Evolutionary conservation across 2,797 vertebrate genomes (phyloP).

Genomic region (Xiphorhynchus erythropygius): DNA sequence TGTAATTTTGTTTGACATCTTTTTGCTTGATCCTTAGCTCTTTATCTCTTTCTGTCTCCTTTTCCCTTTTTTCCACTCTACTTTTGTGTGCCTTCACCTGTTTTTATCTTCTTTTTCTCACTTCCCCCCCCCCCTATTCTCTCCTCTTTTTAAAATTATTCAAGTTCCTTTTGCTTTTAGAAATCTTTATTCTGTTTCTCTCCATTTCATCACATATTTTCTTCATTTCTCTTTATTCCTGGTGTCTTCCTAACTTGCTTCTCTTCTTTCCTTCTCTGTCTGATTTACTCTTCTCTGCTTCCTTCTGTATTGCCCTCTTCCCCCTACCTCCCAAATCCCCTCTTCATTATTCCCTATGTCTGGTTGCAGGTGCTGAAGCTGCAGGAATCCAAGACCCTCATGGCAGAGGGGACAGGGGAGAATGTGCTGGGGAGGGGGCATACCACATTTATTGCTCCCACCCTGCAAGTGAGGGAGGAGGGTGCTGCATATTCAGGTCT

Average conservation of each 20-base stretch:
- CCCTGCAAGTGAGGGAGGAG: neutral
- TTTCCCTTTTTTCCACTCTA: neutral
- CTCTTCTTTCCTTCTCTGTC: neutral
- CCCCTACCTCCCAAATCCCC: neutral
- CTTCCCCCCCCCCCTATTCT: neutral
- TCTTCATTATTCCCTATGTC: neutral
- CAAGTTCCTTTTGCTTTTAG: neutral
- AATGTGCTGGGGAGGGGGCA: neutral
- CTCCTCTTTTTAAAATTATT: neutral
- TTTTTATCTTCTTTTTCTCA: neutral
- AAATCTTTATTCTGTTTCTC: neutral
- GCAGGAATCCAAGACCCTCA: neutral
- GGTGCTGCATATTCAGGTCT: neutral
- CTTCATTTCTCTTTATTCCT: neutral
- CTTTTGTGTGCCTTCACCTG: neutral
- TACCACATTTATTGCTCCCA: neutral
- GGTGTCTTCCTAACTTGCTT: neutral
- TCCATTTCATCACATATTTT: neutral
- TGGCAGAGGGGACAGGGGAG: neutral
- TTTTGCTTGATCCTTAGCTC: neutral
- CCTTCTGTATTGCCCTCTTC: neutral
- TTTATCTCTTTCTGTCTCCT: neutral
- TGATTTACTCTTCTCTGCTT: neutral
- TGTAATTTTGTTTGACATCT: neutral
- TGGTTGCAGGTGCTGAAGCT: slow-evolving; percentile 37